Evolutionary conservation across 2,888 invertebrate genomes (phyloP).

Genomic region (Drosophila sordidula): DNA sequence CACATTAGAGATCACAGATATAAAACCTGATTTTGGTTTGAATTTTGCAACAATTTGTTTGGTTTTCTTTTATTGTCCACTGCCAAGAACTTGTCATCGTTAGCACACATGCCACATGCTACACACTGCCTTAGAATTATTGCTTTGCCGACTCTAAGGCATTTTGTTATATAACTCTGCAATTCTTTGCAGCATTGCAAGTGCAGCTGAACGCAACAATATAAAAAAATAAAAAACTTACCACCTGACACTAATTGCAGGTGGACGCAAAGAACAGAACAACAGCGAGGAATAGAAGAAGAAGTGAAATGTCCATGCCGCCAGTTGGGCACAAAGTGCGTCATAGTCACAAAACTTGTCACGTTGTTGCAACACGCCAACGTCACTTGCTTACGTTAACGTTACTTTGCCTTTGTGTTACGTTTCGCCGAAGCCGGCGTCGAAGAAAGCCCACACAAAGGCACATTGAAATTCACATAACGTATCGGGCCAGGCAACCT

Average conservation of each 20-base stretch:
- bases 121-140: conserved; percentile 6
- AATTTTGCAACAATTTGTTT: conserved; percentile 18
- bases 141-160: neutral
- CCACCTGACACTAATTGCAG: conserved; percentile 20
- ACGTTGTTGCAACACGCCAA: conserved; percentile 58
- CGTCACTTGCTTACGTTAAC: conserved; percentile 51
- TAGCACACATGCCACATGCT: conserved; percentile 20
- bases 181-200: conserved; percentile 36
- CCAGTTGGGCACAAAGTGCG: conserved; percentile 54
- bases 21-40: neutral
- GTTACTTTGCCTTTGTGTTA: conserved; percentile 49
- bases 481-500: conserved; percentile 42
- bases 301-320: conserved; percentile 40
- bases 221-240: neutral
- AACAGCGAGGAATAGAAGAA: neutral
- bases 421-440: conserved; percentile 34
- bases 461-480: conserved; percentile 65
- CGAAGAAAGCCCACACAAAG: conserved; percentile 81
- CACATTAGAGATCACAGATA: neutral
- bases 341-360: conserved; percentile 55
- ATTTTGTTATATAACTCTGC: conserved; percentile 35
- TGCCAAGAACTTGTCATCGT: conserved; percentile 5
- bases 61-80: conserved; percentile 11
- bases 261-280: conserved; percentile 1
- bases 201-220: conserved; percentile 29